A percentile compares a stretch with the other conserved stretches of the same genome.
Conservation (phyloP, 1,140 invertebrate genomes). For the Sitodiplosis mosellana region DNA sequence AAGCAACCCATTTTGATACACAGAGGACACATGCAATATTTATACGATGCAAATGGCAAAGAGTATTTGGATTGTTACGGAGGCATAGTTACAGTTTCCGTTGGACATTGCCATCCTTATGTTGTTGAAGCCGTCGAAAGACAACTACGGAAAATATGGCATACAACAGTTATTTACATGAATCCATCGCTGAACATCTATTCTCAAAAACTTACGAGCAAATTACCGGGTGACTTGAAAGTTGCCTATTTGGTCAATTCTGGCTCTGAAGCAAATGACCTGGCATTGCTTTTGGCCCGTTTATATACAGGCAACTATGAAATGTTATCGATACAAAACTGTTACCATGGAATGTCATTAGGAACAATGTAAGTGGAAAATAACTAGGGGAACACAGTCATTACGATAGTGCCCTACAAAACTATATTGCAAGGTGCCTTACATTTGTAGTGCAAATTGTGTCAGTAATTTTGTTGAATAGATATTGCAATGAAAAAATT, state of each 20-base stretch:
- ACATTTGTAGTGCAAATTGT: too few relatives aligned
- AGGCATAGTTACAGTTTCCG: conserved; percentile 90
- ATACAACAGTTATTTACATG: conserved; percentile 80
- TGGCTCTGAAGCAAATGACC: conserved; percentile 92
- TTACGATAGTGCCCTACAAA: too few relatives aligned
- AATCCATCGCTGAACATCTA: conserved; percentile 85
- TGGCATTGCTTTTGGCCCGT: conserved; percentile 74
- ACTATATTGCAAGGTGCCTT: too few relatives aligned
- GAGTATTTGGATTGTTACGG: conserved; percentile 89
- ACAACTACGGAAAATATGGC: conserved; percentile 72
- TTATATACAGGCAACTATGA: conserved; percentile 70
- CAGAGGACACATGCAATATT: conserved; percentile 79
- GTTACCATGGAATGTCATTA: conserved; percentile 79
- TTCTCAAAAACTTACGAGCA: conserved; percentile 56
- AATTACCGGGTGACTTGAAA: conserved; percentile 71
- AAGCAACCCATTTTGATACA: conserved; percentile 67
- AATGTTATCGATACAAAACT: conserved; percentile 68
- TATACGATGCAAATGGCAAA: conserved; percentile 72
- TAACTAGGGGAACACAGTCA: too few relatives aligned
- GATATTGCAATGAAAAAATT: too few relatives aligned
- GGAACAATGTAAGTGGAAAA: too few relatives aligned
- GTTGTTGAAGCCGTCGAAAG: conserved; percentile 46
- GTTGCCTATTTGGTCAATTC: conserved; percentile 50
- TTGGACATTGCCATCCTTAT: conserved; percentile 97
- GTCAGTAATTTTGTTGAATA: too few relatives aligned